Conservation (phyloP, 2,888 invertebrate species). For the Leptarthrus brevirostris region DNA sequence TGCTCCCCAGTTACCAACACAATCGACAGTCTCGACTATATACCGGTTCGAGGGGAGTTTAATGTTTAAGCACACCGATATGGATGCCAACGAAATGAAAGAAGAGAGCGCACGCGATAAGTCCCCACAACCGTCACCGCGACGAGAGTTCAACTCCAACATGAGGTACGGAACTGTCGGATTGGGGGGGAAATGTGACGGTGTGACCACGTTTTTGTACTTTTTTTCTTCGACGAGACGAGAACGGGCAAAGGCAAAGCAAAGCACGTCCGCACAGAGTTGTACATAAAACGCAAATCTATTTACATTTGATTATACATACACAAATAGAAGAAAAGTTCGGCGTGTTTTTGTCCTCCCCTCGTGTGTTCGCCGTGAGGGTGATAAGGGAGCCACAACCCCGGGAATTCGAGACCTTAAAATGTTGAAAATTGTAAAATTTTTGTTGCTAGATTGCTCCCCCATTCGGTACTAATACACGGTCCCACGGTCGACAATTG, state of each 20-base stretch:
- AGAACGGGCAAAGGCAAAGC: no score
- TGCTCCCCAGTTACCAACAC: slow-evolving; percentile 25
- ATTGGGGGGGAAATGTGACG: not conserved
- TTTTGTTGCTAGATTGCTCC: slow-evolving; percentile 37
- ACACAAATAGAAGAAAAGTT: slow-evolving; percentile 24
- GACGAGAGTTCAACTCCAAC: not conserved
- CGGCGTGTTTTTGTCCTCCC: slow-evolving; percentile 7
- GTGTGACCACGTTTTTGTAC: slow-evolving; percentile 43
- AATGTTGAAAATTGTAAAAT: slow-evolving; percentile 49
- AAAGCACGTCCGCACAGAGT: slow-evolving; percentile 13
- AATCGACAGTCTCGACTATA: not conserved
- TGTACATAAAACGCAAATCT: slow-evolving; percentile 40
- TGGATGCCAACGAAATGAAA: not conserved
- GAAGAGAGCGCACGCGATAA: slow-evolving; percentile 37
- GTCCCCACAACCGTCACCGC: slow-evolving; percentile 10
- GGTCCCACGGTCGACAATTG: not conserved
- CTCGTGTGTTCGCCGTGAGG: not conserved
- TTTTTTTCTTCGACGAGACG: slow-evolving; percentile 25
- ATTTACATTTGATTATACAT: slow-evolving; percentile 38
- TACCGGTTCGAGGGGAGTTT: slow-evolving; percentile 7
- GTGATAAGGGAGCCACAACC: slow-evolving; percentile 1
- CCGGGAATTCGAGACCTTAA: slow-evolving; percentile 35
- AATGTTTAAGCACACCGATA: not conserved
- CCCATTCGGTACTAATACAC: slow-evolving; percentile 6
- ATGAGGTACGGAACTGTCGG: not conserved